phyloP scores from a whole-genome alignment of 1,140 invertebrate genomes.

The Hylyphantes graminicola region DNA sequence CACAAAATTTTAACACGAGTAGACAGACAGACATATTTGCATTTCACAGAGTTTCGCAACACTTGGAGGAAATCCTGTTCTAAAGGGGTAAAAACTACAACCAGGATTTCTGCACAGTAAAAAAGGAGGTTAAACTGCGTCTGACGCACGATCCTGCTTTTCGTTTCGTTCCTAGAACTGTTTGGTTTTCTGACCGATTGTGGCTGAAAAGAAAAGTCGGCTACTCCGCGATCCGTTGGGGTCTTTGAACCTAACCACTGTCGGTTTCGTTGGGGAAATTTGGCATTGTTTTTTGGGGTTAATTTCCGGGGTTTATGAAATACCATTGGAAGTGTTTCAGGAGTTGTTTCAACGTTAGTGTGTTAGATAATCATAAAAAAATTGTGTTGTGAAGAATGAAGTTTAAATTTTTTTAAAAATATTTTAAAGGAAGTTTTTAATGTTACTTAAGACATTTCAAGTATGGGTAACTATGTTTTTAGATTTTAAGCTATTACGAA shows the following conservation, averaged over 20 bases:
- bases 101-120: neutral
- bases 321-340: no score
- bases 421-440: no score
- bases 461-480: no score
- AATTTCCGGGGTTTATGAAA: neutral
- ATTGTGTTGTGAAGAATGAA: no score
- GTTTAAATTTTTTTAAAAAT: no score
- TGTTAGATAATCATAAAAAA: no score
- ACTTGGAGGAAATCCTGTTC: conserved; percentile 46
- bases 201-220: neutral
- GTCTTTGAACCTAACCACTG: conserved; percentile 29
- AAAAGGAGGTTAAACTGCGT: conserved; percentile 40
- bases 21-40: conserved; percentile 1
- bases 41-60: conserved; percentile 35
- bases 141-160: conserved; percentile 37
- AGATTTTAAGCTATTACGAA: no score
- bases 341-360: no score
- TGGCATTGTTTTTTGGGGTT: neutral
- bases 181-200: conserved; percentile 23
- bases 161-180: conserved; percentile 1
- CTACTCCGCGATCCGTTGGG: neutral
- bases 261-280: conserved; percentile 1
- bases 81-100: conserved; percentile 8
- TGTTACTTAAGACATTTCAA: no score
- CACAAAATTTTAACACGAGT: neutral